Base-by-base conservation (phyloP, 2,113 vertebrate species). In the Osmerus mordax region DNA sequence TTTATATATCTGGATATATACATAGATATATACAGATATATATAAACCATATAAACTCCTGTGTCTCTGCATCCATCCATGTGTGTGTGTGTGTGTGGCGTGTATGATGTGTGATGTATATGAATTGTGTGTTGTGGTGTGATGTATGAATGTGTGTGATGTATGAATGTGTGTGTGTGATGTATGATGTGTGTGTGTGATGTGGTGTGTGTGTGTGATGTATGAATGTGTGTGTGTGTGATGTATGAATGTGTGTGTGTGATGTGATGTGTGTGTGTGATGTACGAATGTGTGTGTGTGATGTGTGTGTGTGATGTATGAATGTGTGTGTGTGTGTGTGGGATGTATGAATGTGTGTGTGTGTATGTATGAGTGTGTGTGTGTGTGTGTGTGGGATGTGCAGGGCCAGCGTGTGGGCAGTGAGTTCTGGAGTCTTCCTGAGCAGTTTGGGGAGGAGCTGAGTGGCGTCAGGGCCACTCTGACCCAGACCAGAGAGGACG, bases 361-460 rank as follows among this genome's bases (percentile, higher is more conserved):
- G 52, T 69, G 79, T n/a, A 71, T 79, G 59, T 18, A 21, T 21
- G 21, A 21, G 1, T 19, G 29, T 23, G 56, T 61, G 18, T 25
- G 0, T 0, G 18, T 1, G 36, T 60, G 69, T 29, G n/a, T n/a
- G 25, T 53, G 52, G 69, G 79, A 71, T 79, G 59, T 18, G 1
- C 67, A 98, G 96, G 93, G 89, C 60, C 75, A 81, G 25, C 86
- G 69, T 59, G 87, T 90, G 67, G 92, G 92, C 59, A 91, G 87
- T 0, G 96, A 93, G 69, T 98, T 98, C 87, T 98, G 97, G 96
- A 92, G 52, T 29, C 81, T 91, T 59, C 93, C 95, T 0, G 91
- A 93, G 58, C 84, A 15, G 21, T 86, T 94, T 70, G 96, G 96
- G 65, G 93, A 96, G 74, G 95, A 98, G 69, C 47, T 92, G 75